Conservation (phyloP, 2,888 invertebrate species). For the Netelia melanura region DNA sequence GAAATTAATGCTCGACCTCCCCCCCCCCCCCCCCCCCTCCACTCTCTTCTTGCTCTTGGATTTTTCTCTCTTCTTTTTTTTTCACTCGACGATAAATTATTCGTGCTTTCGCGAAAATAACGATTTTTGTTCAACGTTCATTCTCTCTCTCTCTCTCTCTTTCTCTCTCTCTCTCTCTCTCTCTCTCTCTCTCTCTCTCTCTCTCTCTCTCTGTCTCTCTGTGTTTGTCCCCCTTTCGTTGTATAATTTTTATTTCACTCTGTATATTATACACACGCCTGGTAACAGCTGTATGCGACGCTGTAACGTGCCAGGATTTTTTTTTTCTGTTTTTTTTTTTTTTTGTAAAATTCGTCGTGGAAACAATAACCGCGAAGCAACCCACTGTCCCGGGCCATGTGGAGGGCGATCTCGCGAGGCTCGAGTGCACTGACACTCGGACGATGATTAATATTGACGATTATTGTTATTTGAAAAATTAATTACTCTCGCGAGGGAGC, state of each 20-base stretch:
- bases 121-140: slow-evolving; percentile 28
- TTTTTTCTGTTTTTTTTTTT: background rate
- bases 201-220: background rate
- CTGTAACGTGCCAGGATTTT: slow-evolving; percentile 1
- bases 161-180: background rate
- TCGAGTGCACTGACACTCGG: slow-evolving; percentile 41
- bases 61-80: slow-evolving; percentile 18
- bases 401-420: slow-evolving; percentile 2
- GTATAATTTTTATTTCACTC: background rate
- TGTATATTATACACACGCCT: background rate
- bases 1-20: slow-evolving; percentile 72
- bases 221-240: too few relatives aligned
- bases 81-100: slow-evolving; percentile 37
- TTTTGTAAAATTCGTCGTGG: background rate
- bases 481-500: background rate
- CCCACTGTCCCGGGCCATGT: slow-evolving; percentile 47
- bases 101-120: slow-evolving; percentile 25
- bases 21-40: slow-evolving; percentile 18
- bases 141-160: background rate
- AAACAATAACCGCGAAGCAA: slow-evolving; percentile 42
- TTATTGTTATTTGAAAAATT: slow-evolving; percentile 42
- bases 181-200: background rate
- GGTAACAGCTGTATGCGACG: slow-evolving; percentile 22
- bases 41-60: background rate
- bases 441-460: slow-evolving; percentile 31